Percentiles rank a stretch among this genome's conserved stretches.
These are phyloP conservation scores for Bruchidius siliquastri DNA, from an alignment of 2,888 invertebrate genomes.

Conservation along the genomic window DNA sequence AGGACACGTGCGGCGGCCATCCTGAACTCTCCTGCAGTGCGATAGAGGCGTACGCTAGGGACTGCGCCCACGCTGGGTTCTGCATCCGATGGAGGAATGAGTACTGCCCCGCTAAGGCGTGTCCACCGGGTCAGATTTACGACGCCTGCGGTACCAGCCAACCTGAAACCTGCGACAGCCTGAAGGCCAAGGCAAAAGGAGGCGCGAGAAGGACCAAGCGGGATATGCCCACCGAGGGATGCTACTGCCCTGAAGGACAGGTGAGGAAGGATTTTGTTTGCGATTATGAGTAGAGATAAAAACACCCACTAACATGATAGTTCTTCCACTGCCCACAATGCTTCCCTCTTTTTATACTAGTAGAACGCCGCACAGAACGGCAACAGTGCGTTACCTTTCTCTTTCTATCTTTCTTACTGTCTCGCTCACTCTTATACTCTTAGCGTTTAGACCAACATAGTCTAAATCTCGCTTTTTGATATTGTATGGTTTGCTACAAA, in stretches of 20 bases:
- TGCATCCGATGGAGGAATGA: conserved; percentile 68
- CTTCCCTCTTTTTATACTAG: too few species aligned
- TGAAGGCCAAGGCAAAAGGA: conserved; percentile 45
- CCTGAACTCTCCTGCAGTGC: conserved; percentile 59
- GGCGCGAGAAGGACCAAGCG: conserved; percentile 20
- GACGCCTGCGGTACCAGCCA: conserved; percentile 59
- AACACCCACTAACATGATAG: too few species aligned
- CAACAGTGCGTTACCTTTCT: too few species aligned
- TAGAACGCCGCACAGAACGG: too few species aligned
- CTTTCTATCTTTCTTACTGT: too few species aligned
- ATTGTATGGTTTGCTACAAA: too few species aligned
- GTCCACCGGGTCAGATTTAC: conserved; percentile 51
- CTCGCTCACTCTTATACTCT: too few species aligned
- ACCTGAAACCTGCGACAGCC: conserved; percentile 61
- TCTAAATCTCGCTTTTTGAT: too few species aligned
- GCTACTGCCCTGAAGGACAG: conserved; percentile 76
- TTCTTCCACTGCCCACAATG: too few species aligned
- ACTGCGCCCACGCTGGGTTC: conserved; percentile 65
- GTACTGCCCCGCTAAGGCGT: conserved; percentile 62
- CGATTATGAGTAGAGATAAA: too few species aligned
- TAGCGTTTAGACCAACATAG: too few species aligned
- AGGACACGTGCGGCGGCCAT: conserved; percentile 58
- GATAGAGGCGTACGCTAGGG: conserved; percentile 68
- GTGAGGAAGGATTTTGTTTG: conserved; percentile 65
- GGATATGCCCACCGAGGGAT: conserved; percentile 62